phyloP scores from a whole-genome alignment of 2,797 vertebrate genomes.

The Tenualosa thibaudeaui region DNA sequence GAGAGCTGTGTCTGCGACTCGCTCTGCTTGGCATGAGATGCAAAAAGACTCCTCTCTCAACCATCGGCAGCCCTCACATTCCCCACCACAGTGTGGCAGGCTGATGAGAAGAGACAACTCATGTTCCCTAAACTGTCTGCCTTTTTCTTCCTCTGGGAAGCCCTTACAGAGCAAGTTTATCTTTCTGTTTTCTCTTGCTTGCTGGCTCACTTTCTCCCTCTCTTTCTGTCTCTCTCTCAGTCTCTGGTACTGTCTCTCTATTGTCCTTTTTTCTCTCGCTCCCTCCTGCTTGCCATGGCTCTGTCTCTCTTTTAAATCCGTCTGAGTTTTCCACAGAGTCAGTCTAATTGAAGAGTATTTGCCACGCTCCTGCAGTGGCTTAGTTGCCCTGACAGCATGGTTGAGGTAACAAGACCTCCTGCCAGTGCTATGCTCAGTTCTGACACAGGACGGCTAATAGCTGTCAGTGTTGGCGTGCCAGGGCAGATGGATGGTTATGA shows the following conservation, averaged over 20 bases:
- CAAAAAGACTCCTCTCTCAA: neutral
- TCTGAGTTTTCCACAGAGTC: slow-evolving; percentile 4
- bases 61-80: neutral
- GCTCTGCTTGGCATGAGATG: neutral
- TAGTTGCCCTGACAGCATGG: neutral
- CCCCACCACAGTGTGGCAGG: neutral
- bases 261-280: neutral
- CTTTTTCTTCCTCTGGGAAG: neutral
- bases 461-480: neutral
- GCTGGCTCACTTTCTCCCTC: neutral
- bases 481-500: slow-evolving; percentile 6
- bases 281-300: neutral
- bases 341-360: slow-evolving; percentile 14
- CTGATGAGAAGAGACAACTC: slow-evolving; percentile 8
- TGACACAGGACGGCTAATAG: slow-evolving; percentile 9
- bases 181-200: neutral
- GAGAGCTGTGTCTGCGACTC: neutral
- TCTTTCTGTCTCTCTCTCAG: neutral
- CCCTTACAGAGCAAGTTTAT: neutral
- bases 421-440: neutral
- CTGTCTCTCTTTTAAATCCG: neutral
- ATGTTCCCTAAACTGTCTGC: neutral
- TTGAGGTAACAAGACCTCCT: slow-evolving; percentile 11
- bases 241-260: neutral
- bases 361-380: neutral